Evolutionary conservation across 1,140 invertebrate species (phyloP).

Genomic region (Sesamia nonagrioides): DNA sequence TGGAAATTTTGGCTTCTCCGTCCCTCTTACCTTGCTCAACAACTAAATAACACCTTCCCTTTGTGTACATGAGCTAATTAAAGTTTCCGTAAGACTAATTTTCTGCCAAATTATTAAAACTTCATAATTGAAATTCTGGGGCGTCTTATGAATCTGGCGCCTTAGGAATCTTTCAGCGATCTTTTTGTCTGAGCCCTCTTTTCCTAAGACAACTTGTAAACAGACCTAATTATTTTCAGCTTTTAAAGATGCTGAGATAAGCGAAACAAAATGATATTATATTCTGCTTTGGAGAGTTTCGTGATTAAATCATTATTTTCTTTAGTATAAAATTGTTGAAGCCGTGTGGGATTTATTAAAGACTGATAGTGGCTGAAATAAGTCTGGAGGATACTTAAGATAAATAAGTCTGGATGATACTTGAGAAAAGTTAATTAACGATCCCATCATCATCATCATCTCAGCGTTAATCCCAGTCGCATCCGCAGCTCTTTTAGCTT

Average conservation of each 20-base stretch:
- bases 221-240: conserved; percentile 40
- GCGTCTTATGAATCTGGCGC: conserved; percentile 49
- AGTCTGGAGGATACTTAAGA: not conserved
- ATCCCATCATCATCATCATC: too few relatives aligned
- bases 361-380: not conserved
- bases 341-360: conserved; percentile 17
- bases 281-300: conserved; percentile 12
- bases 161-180: conserved; percentile 48
- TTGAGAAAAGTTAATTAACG: not conserved
- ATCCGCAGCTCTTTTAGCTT: too few relatives aligned
- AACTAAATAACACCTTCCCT: conserved; percentile 59
- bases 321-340: not conserved
- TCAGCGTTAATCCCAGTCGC: too few relatives aligned
- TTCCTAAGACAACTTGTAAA: conserved; percentile 46
- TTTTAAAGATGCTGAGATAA: conserved; percentile 33
- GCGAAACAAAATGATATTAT: conserved; percentile 37
- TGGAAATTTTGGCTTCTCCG: conserved; percentile 1
- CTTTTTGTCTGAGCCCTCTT: conserved; percentile 38
- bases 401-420: not conserved
- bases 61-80: conserved; percentile 72
- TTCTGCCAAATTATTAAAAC: conserved; percentile 69
- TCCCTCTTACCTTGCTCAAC: conserved; percentile 28
- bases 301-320: conserved; percentile 35
- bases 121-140: conserved; percentile 63
- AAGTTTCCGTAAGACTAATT: conserved; percentile 67